Conservation (phyloP, 2,797 vertebrate genomes). For the Enteromius trimaculatus region DNA sequence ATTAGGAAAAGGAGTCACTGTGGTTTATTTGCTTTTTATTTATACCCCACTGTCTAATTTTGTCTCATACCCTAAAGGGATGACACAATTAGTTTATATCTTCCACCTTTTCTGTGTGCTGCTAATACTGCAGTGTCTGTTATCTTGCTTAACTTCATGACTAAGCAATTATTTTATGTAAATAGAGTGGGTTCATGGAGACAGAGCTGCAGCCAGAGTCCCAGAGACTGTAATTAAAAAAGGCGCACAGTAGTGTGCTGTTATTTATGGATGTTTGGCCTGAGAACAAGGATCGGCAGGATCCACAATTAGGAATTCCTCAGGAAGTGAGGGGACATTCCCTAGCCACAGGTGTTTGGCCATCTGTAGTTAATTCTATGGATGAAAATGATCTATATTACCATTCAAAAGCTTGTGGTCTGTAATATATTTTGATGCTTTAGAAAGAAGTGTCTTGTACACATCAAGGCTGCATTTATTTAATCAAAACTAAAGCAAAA, state of each 20-base stretch:
- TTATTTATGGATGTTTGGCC: constrained; percentile 14
- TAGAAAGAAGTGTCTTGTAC: no score
- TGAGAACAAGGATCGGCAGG: not conserved
- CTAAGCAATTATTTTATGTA: constrained; percentile 36
- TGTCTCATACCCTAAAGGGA: constrained; percentile 1
- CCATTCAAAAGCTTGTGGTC: not conserved
- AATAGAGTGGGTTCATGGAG: constrained; percentile 43
- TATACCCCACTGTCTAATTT: not conserved
- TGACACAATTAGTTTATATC: constrained; percentile 19
- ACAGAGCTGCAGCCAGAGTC: constrained; percentile 16
- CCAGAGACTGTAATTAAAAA: constrained; percentile 45
- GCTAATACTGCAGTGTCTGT: constrained; percentile 55
- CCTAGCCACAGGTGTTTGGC: not conserved
- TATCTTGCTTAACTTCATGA: constrained; percentile 21
- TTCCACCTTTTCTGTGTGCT: not conserved
- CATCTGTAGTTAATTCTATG: not conserved
- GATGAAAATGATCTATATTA: not conserved
- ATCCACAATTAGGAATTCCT: not conserved
- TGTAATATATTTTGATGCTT: not conserved
- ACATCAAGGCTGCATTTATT: no score
- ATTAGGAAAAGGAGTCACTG: not conserved
- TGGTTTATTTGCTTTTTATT: not conserved
- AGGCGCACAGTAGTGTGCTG: not conserved
- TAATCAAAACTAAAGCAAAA: no score
- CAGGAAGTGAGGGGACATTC: not conserved